Evolutionary conservation across 2,888 invertebrate genomes (phyloP).

Genomic region (Eumerus sabulonum): DNA sequence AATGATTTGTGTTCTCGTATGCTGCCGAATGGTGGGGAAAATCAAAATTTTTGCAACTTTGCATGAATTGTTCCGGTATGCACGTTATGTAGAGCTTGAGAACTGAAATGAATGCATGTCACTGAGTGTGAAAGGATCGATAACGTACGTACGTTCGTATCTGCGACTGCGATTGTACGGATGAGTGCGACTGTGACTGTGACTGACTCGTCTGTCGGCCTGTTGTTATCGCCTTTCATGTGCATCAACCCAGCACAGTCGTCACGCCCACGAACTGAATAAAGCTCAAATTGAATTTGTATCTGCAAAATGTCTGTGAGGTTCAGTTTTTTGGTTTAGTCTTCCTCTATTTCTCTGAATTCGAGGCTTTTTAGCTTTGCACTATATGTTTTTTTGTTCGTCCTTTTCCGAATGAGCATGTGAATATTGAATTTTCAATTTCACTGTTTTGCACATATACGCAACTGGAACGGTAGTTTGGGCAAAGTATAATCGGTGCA

Average conservation of each 20-base stretch:
- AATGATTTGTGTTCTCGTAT: constrained; percentile 36
- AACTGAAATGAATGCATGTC: constrained; percentile 22
- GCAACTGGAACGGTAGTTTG: neutral
- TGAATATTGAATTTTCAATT: constrained; percentile 39
- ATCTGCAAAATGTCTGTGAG: constrained; percentile 43
- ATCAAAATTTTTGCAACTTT: constrained; percentile 53
- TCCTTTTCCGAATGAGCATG: neutral
- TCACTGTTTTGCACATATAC: constrained; percentile 19
- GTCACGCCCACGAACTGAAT: constrained; percentile 42
- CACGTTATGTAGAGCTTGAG: constrained; percentile 12
- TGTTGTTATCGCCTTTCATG: constrained; percentile 41
- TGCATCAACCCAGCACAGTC: constrained; percentile 15
- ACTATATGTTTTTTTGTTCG: constrained; percentile 5
- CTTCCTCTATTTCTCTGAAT: constrained; percentile 2
- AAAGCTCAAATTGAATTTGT: constrained; percentile 62
- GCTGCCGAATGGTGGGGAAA: constrained; percentile 36
- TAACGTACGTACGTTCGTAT: neutral
- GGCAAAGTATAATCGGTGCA: constrained; percentile 11
- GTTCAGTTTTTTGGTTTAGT: constrained; percentile 13
- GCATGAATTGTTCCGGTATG: constrained; percentile 44
- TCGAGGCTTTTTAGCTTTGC: constrained; percentile 8
- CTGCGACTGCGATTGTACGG: too few relatives aligned
- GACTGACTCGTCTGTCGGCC: constrained; percentile 44
- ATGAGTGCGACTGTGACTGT: constrained; percentile 7
- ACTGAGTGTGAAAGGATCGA: constrained; percentile 35